These are phyloP conservation scores for Drosophila neutralis DNA, from an alignment of 2,888 invertebrate species.

Conservation along the genomic window DNA sequence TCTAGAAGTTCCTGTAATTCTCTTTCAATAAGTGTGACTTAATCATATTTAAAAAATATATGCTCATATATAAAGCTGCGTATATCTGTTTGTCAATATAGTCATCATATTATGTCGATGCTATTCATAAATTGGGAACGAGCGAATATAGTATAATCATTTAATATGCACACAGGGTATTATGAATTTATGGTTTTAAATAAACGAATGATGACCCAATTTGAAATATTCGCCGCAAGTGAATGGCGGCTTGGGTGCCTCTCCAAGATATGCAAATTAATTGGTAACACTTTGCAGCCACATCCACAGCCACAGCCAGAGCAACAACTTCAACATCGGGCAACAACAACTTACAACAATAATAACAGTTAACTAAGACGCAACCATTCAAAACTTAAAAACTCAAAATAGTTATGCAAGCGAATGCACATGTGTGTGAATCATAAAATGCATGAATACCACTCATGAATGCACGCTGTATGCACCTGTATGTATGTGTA, in stretches of 20 bases:
- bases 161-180: slow-evolving; percentile 32
- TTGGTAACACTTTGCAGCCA: slow-evolving; percentile 74
- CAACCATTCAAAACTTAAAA: slow-evolving; percentile 54
- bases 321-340: slow-evolving; percentile 27
- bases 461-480: slow-evolving; percentile 42
- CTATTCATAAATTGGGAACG: neutral
- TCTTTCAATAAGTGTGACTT: neutral
- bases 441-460: slow-evolving; percentile 48
- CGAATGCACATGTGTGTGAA: slow-evolving; percentile 46
- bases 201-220: slow-evolving; percentile 65
- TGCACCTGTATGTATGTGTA: slow-evolving; percentile 25
- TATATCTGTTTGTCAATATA: neutral
- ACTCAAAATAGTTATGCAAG: slow-evolving; percentile 55
- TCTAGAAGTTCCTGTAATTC: neutral
- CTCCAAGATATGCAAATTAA: slow-evolving; percentile 73
- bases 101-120: neutral
- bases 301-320: slow-evolving; percentile 22
- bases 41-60: neutral
- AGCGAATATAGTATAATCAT: neutral
- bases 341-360: slow-evolving; percentile 29
- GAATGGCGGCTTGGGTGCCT: slow-evolving; percentile 59
- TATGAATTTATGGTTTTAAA: slow-evolving; percentile 11
- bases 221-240: slow-evolving; percentile 56
- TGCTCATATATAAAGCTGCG: neutral
- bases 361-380: slow-evolving; percentile 53